Evolutionary conservation across 2,888 invertebrate species (phyloP).

Genomic region (Thereva nobilitata): DNA sequence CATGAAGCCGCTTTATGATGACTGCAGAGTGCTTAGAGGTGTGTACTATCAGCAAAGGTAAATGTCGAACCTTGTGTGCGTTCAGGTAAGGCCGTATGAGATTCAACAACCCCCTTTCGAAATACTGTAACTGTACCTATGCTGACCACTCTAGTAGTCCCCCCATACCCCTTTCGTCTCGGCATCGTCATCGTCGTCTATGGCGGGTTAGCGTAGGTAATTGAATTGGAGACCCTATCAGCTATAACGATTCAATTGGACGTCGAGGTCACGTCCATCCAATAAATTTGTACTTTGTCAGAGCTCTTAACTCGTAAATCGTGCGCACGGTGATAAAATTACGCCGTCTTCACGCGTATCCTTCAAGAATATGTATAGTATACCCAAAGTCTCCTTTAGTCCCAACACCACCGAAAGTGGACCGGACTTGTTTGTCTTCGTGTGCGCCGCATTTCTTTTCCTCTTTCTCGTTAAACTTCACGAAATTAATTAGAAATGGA

Average conservation of each 20-base stretch:
- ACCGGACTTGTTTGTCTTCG: not conserved
- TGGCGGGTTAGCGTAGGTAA: not conserved
- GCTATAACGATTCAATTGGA: constrained; percentile 20
- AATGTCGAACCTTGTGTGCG: too few relatives aligned
- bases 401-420: too few relatives aligned
- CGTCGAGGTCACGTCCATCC: constrained; percentile 20
- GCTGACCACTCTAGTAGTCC: not conserved
- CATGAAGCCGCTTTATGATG: constrained; percentile 3
- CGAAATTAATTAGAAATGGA: constrained; percentile 22
- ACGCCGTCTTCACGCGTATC: not conserved
- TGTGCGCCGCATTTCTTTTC: constrained; percentile 1
- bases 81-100: too few relatives aligned
- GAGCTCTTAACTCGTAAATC: constrained; percentile 24
- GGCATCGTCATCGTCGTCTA: too few relatives aligned
- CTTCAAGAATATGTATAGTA: too few relatives aligned
- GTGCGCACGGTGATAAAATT: constrained; percentile 28
- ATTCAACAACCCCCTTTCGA: not conserved
- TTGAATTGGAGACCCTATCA: constrained; percentile 23
- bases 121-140: constrained; percentile 8
- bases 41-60: not conserved
- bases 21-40: constrained; percentile 17
- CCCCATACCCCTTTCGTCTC: not conserved
- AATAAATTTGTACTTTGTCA: constrained; percentile 33
- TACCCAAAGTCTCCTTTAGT: too few relatives aligned
- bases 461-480: constrained; percentile 17